These are phyloP conservation scores for Holothuria scabra DNA, from an alignment of 53 echinoderm and acorn worm species.

Conservation along the genomic window DNA sequence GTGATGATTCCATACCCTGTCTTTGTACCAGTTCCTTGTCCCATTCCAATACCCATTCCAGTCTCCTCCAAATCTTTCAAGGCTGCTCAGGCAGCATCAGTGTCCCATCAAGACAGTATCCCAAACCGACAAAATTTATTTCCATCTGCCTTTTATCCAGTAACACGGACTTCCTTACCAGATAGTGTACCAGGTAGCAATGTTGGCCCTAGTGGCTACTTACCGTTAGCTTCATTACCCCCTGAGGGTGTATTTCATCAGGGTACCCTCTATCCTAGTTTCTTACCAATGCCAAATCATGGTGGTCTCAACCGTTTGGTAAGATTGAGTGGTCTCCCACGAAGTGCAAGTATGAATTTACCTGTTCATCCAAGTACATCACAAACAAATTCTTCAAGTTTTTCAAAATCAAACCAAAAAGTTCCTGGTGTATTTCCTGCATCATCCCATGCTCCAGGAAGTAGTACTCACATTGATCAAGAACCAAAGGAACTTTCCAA, in stretches of 20 bases:
- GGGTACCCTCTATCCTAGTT: conserved; percentile 6
- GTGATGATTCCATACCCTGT: conserved; percentile 95
- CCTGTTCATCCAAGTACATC: conserved; percentile 2
- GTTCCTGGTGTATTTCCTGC: background rate
- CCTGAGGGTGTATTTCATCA: conserved; percentile 50
- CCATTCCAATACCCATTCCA: conserved; percentile 93
- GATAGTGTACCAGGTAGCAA: conserved; percentile 34
- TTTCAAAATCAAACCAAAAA: background rate
- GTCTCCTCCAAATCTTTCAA: conserved; percentile 72
- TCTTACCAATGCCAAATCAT: conserved; percentile 19
- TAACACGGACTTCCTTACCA: conserved; percentile 2
- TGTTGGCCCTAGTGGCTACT: background rate
- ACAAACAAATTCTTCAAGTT: background rate
- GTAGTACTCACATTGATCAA: conserved; percentile 29
- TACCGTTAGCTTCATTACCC: conserved; percentile 15
- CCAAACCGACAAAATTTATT: conserved; percentile 39
- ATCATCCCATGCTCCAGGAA: conserved; percentile 19
- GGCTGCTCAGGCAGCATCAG: conserved; percentile 39
- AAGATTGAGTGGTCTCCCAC: conserved; percentile 63
- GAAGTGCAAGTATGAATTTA: conserved; percentile 88
- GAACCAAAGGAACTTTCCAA: conserved; percentile 80
- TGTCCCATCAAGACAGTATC: background rate
- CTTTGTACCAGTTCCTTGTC: conserved; percentile 89
- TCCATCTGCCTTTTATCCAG: conserved; percentile 47
- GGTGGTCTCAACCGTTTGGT: conserved; percentile 14